Evolutionary conservation across 2,888 invertebrate species (phyloP).

Genomic region (Tachina fera): DNA sequence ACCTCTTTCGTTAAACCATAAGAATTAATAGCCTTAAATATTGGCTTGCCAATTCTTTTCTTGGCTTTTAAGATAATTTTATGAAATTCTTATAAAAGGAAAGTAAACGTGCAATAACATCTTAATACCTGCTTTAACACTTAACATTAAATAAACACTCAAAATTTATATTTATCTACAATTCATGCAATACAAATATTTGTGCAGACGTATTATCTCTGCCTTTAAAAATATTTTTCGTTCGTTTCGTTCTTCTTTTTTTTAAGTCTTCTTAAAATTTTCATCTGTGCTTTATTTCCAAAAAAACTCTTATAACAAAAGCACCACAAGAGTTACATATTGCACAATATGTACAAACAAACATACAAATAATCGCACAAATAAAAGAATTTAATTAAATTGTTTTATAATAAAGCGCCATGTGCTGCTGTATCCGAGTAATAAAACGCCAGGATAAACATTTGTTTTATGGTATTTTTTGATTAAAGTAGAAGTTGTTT

Average conservation of each 20-base stretch:
- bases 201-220: slow-evolving; percentile 7
- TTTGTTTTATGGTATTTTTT: slow-evolving; percentile 31
- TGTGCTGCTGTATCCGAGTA: slow-evolving; percentile 2
- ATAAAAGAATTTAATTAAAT: slow-evolving; percentile 36
- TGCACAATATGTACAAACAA: slow-evolving; percentile 25
- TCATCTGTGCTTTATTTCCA: slow-evolving; percentile 3
- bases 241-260: background rate
- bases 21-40: too few species aligned
- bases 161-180: too few species aligned
- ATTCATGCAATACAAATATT: slow-evolving; percentile 7
- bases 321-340: background rate
- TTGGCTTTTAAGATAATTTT: too few species aligned
- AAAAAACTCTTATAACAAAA: slow-evolving; percentile 15
- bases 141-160: background rate
- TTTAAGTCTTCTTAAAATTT: background rate
- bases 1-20: too few species aligned
- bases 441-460: slow-evolving; percentile 15
- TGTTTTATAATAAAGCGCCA: slow-evolving; percentile 39
- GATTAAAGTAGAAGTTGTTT: slow-evolving; percentile 9
- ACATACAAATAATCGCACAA: background rate
- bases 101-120: too few species aligned
- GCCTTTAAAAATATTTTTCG: background rate
- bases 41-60: too few species aligned
- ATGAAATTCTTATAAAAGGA: too few species aligned
- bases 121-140: background rate